These are phyloP conservation scores for Idris sp. DNA, from an alignment of 1,140 invertebrate species.

Conservation along the genomic window DNA sequence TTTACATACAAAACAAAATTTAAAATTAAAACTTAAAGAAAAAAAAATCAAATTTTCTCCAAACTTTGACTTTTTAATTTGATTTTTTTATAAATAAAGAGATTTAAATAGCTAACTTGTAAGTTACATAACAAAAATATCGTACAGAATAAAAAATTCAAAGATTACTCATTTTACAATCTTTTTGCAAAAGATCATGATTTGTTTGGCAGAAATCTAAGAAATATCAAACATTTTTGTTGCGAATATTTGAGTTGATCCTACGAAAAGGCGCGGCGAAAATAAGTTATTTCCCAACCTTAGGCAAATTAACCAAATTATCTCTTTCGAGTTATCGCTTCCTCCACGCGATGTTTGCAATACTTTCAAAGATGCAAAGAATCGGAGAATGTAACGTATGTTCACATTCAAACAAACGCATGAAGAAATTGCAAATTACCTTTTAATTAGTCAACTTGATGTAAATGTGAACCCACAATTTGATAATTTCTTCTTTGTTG, in stretches of 20 bases:
- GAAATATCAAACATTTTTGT: no score
- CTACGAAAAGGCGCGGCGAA: conserved; percentile 44
- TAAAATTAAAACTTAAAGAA: conserved; percentile 2
- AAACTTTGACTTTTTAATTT: no score
- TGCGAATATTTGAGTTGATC: no score
- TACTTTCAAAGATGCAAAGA: conserved; percentile 4
- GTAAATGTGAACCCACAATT: background rate
- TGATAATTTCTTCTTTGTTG: no score
- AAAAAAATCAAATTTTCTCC: no score
- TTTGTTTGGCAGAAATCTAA: conserved; percentile 23
- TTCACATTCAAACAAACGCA: background rate
- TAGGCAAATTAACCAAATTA: conserved; percentile 56
- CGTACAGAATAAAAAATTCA: no score
- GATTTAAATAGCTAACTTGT: no score
- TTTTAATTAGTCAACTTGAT: conserved; percentile 26
- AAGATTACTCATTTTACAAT: no score
- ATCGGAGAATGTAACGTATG: conserved; percentile 15
- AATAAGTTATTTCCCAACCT: conserved; percentile 52
- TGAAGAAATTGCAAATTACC: conserved; percentile 33
- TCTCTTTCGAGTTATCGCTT: conserved; percentile 38
- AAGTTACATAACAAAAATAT: no score
- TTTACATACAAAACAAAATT: conserved; percentile 14
- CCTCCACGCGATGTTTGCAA: conserved; percentile 43
- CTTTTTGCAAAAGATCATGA: background rate
- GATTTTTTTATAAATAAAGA: no score